A percentile compares a stretch with the other conserved stretches of the same genome.
Conservation (phyloP, 2,888 invertebrate genomes). For the Yponomeuta malinellus region DNA sequence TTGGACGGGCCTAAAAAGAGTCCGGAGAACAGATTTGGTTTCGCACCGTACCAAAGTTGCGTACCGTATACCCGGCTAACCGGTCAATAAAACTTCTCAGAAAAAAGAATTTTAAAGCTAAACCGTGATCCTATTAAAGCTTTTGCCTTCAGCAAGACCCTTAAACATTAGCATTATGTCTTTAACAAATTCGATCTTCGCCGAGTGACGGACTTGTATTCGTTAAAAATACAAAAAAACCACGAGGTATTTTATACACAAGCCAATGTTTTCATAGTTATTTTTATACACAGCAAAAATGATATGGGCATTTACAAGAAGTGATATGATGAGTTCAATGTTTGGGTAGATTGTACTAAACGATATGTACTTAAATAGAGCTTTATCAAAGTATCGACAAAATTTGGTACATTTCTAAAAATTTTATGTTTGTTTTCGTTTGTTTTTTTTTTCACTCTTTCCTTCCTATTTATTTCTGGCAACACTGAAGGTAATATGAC, state of each 20-base stretch:
- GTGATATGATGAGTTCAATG: constrained; percentile 63
- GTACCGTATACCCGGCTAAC: constrained; percentile 17
- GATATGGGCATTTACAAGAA: constrained; percentile 73
- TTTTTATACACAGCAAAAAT: constrained; percentile 61
- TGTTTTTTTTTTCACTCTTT: constrained; percentile 45
- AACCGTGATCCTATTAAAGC: constrained; percentile 51
- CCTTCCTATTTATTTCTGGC: constrained; percentile 51
- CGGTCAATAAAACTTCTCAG: constrained; percentile 41
- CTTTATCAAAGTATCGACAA: constrained; percentile 44
- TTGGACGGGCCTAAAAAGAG: no score
- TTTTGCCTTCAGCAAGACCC: constrained; percentile 34
- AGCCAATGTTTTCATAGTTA: constrained; percentile 30
- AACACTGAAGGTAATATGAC: constrained; percentile 48
- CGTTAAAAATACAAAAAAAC: constrained; percentile 13
- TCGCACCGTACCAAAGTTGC: not conserved
- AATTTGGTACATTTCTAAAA: constrained; percentile 59
- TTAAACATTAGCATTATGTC: constrained; percentile 20
- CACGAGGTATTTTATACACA: constrained; percentile 32
- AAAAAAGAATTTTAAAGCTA: constrained; percentile 42
- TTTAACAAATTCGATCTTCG: constrained; percentile 16
- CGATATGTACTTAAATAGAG: constrained; percentile 68
- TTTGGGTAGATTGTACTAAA: constrained; percentile 65
- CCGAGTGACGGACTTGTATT: constrained; percentile 33
- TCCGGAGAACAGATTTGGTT: not conserved
- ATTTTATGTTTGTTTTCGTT: constrained; percentile 53